phyloP scores from a whole-genome alignment of 2,797 vertebrate genomes.

The Gymnothorax javanicus region DNA sequence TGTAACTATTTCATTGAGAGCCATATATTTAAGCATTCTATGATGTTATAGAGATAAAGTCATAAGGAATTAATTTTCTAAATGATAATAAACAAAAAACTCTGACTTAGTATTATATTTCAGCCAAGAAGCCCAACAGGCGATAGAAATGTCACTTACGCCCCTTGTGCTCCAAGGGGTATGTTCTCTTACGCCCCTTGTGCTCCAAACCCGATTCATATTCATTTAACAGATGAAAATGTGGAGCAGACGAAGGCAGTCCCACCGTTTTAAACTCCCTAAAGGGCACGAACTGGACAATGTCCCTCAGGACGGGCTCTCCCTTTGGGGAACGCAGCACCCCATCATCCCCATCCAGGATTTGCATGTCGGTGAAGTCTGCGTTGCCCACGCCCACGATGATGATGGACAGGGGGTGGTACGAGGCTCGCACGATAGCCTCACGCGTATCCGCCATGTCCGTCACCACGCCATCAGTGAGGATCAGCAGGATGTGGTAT shows the following conservation, averaged over 20 bases:
- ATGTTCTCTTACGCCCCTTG: no score
- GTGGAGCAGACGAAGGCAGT: constrained; percentile 32
- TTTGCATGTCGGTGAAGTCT: constrained; percentile 96
- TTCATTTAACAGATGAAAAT: constrained; percentile 13
- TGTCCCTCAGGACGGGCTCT: constrained; percentile 88
- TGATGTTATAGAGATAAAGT: no score
- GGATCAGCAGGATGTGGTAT: constrained; percentile 93
- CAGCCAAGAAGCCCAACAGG: no score
- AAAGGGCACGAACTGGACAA: constrained; percentile 95
- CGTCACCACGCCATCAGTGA: constrained; percentile 90
- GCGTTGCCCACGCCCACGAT: constrained; percentile 94
- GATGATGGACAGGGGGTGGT: constrained; percentile 93
- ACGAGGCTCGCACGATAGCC: constrained; percentile 89
- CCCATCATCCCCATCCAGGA: constrained; percentile 88
- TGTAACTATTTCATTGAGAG: no score
- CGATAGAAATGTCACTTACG: no score
- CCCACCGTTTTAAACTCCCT: constrained; percentile 94
- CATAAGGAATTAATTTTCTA: no score
- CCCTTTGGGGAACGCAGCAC: constrained; percentile 86
- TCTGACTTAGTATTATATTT: no score
- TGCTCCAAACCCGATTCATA: no score
- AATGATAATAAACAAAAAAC: no score
- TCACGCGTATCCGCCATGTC: constrained; percentile 93
- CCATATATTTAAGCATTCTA: no score
- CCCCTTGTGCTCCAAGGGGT: no score